A percentile compares a stretch with the other conserved stretches of the same genome.
Conservation (phyloP, 2,113 vertebrate genomes). For the Otocyon megalotis region DNA sequence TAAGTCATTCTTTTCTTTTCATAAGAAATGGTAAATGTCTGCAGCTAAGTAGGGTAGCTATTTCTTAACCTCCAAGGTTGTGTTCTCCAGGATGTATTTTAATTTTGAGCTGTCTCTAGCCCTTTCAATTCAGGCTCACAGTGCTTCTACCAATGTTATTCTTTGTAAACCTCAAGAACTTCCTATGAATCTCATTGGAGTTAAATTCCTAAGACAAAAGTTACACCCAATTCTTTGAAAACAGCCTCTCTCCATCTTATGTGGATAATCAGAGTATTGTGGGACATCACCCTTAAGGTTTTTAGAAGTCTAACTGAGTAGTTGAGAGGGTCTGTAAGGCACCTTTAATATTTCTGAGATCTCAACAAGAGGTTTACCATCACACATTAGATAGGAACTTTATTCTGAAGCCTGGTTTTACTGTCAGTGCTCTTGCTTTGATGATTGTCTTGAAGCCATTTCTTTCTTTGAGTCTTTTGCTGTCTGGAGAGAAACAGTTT, state of each 20-base stretch:
- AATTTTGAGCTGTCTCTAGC: not conserved
- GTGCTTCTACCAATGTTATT: not conserved
- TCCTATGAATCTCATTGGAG: not conserved
- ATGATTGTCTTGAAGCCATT: not conserved
- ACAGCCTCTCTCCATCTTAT: not conserved
- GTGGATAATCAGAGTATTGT: not conserved
- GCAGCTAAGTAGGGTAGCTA: not conserved
- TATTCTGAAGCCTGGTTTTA: not conserved
- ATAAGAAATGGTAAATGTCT: not conserved
- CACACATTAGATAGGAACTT: not conserved
- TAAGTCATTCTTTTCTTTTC: not conserved
- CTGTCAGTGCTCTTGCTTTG: not conserved
- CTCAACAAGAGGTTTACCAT: not conserved
- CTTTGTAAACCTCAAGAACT: not conserved
- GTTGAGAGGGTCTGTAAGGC: not conserved
- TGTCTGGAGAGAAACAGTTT: not conserved
- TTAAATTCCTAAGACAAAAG: not conserved
- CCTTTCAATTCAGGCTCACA: not conserved
- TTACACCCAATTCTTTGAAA: not conserved
- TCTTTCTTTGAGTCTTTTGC: constrained; percentile 24
- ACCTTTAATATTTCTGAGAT: not conserved
- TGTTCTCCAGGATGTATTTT: not conserved
- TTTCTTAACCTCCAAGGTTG: not conserved
- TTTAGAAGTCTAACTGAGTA: not conserved
- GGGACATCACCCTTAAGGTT: not conserved